Base-by-base conservation (phyloP, 2,113 vertebrate species). In the Dromiciops gliroides region DNA sequence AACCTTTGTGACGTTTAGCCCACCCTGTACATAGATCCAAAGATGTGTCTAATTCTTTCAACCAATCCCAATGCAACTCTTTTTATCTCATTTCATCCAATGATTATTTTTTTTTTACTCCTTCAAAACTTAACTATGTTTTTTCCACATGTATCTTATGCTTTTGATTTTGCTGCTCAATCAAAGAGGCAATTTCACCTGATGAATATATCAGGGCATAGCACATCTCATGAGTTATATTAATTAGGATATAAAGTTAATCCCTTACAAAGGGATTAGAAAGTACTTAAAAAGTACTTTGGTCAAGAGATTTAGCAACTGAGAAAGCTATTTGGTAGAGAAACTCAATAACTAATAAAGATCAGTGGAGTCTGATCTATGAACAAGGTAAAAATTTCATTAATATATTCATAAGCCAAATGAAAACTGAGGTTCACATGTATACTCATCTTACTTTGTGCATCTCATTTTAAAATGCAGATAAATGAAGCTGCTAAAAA, bases 401-500 rank as follows among this genome's bases (percentile, higher is more conserved):
- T 83, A 23, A 8, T 23, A 8, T 23, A 19, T 83, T 83, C n/a
- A 83, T 44, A n/a, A n/a, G 37, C 37, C 22, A 44, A 83, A 44
- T 83, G n/a, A 44, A 83, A 92, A 92, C 53, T 90, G 8, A 93
- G 89, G 8, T n/a, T 94, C 75, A 92, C 1, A 44, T 89, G 51
- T 44, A 89, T 56, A 28, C 91, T 89, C 19, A 83, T 44, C 5
- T 7, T 83, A 44, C n/a, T 44, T 83, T 96, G 44, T 31, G 25
- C 83, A 5, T 97, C 14, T 98, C 51, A 97, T 91, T 95, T 96
- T 49, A 92, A 47, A 96, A 94, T 90, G 22, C 98, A 99, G 99
- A 99, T 99, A 96, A 99, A 99, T 50, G 99, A 98, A 96, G 99
- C 98, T 92, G 99, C 99, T 37, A 99, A 98, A 37, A 99, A 98